Base-by-base conservation (phyloP, 2,113 vertebrate genomes). In the Marmota flaviventris region DNA sequence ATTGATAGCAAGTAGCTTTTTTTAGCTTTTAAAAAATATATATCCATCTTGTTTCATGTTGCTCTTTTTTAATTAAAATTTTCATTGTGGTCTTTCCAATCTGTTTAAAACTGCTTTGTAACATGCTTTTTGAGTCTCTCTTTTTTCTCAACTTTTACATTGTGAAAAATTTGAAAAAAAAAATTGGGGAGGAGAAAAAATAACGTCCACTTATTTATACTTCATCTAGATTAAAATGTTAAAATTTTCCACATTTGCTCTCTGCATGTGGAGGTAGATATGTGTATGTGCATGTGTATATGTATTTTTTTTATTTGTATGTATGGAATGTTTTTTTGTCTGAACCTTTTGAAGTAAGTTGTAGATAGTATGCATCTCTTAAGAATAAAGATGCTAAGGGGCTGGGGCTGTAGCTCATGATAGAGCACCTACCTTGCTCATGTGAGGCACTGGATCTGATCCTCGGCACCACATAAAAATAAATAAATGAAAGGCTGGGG, bases 341-440 rank as follows among this genome's bases (percentile, higher is more conserved):
- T 83, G 53, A 93, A 65, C 18, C n/a, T 94, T 85, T 94, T 94
- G 37, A 72, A 93, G 11, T 67, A 70, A 67, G 32, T 90, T 95
- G 18, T 63, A 95, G 82, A n/a, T 2, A 72, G n/a, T 45, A 32
- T 70, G 20, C 5, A 73, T 77, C 24, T 69, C 73, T 34, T 86
- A 81, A 72, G 39, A 92, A 63, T 89, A 32, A 76, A 89, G 32
- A 89, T 61, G 14, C 16, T 48, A 42, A 42, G 42, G 56, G 18
- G 24, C 63, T 65, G 63, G 25, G 25, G 8, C 29, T 17, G 63
- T 65, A 9, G 63, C 25, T 65, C 25, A 27, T 4, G 25, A 25
- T 29, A 27, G 42, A 42, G 42, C 42, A 42, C 42, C 42, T 42
- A 42, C 5, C 42, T 42, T 42, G 42, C 42, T 42, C 42, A 42